Evolutionary conservation across 2,888 invertebrate genomes (phyloP).

Genomic region (Leptogaster cylindrica): DNA sequence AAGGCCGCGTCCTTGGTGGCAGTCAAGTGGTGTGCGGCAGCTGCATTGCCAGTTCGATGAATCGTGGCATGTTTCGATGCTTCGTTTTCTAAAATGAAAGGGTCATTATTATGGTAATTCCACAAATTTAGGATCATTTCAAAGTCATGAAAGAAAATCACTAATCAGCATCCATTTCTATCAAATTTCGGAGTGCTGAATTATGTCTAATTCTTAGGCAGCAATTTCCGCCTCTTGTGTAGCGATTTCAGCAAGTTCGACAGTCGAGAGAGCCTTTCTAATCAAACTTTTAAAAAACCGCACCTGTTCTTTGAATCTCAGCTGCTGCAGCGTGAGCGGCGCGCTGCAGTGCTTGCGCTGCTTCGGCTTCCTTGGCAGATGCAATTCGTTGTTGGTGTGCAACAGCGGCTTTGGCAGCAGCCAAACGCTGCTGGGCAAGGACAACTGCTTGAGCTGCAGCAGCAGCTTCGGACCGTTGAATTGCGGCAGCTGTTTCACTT

Average conservation of each 20-base stretch:
- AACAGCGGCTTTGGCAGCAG: slow-evolving; percentile 73
- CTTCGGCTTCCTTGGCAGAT: slow-evolving; percentile 74
- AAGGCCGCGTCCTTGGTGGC: slow-evolving; percentile 68
- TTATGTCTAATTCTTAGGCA: too few species aligned
- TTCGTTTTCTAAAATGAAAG: slow-evolving; percentile 65
- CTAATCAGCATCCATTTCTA: too few species aligned
- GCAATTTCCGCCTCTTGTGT: too few species aligned
- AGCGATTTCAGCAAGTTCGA: too few species aligned
- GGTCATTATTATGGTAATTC: too few species aligned
- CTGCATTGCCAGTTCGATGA: slow-evolving; percentile 66
- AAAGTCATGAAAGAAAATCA: too few species aligned
- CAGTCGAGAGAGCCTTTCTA: too few species aligned
- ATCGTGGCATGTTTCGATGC: slow-evolving; percentile 68
- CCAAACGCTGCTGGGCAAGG: slow-evolving; percentile 73
- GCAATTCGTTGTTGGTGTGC: slow-evolving; percentile 76
- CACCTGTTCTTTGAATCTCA: slow-evolving; percentile 71
- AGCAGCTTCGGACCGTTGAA: slow-evolving; percentile 71
- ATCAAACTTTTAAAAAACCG: too few species aligned
- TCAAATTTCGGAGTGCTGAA: too few species aligned
- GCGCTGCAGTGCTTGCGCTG: slow-evolving; percentile 73
- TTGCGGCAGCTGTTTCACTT: slow-evolving; percentile 72
- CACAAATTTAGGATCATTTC: too few species aligned
- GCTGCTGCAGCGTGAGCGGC: slow-evolving; percentile 74
- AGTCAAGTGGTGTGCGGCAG: slow-evolving; percentile 67
- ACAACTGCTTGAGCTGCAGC: slow-evolving; percentile 72